These are phyloP conservation scores for Furcifer pardalis DNA, from an alignment of 2,797 vertebrate genomes.

Conservation along the genomic window DNA sequence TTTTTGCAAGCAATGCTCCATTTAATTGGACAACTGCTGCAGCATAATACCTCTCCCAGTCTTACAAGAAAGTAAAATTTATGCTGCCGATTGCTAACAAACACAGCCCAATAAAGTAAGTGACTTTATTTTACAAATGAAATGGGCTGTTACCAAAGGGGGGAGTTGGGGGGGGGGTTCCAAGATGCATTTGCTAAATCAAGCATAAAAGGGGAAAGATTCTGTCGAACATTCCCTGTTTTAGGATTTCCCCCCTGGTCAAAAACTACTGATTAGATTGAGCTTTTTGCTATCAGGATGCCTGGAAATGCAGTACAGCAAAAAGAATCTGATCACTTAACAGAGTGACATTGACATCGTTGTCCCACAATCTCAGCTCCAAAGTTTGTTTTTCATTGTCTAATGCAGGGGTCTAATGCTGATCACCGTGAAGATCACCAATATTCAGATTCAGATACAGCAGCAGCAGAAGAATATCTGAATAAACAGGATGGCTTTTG, in stretches of 20 bases:
- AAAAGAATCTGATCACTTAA: no score
- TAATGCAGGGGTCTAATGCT: no score
- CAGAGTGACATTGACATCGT: no score
- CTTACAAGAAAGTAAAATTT: constrained; percentile 64
- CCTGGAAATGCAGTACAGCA: no score
- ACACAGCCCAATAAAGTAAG: constrained; percentile 70
- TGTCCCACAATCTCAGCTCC: no score
- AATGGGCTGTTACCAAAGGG: constrained; percentile 67
- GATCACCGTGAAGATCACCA: no score
- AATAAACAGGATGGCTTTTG: no score
- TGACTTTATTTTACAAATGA: constrained; percentile 72
- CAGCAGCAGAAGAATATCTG: no score
- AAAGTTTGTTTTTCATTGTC: no score
- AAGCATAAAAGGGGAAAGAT: constrained; percentile 67
- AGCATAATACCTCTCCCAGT: constrained; percentile 59
- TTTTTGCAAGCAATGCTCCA: constrained; percentile 57
- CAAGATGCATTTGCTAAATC: constrained; percentile 67
- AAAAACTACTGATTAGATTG: constrained; percentile 65
- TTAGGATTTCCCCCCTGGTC: constrained; percentile 45
- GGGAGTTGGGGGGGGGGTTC: no score
- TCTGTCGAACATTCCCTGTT: constrained; percentile 64
- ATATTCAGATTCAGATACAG: no score
- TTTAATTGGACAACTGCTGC: constrained; percentile 73
- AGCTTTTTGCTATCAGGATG: constrained; percentile 61
- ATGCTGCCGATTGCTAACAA: constrained; percentile 69